Evolutionary conservation across 2,888 invertebrate genomes (phyloP), one percentile per base, ranked within the genome.

Genomic region (Chorisops tibialis): DNA sequence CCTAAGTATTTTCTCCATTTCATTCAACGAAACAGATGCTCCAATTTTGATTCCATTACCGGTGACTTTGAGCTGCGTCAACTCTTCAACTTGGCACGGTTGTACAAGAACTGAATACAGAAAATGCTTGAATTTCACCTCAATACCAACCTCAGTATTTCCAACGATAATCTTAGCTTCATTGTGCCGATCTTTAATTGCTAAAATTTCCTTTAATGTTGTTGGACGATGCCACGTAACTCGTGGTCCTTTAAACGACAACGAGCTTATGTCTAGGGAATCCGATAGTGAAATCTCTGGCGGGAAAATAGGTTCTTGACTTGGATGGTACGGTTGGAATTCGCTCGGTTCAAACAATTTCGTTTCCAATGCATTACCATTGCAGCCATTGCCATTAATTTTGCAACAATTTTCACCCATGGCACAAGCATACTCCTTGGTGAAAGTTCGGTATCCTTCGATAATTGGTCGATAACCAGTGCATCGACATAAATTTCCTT

Each of bases 391-490:
- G 16, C 73, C 72, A 65, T 70, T 73, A 0, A 71, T 76, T 65
- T 81, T 83, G 71, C 89, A 90, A 69, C 89, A 90, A 22, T 85
- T 81, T 19, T 85, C 81, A 1, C 88, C 88, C 85, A 87, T 79
- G 72, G 71, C 88, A 85, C 65, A 77, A 67, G 62, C 73, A 58
- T 75, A 89, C 68, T 87, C 88, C 74, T 89, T 88, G 0, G 87
- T 87, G 69, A 95, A 93, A 0, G 91, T 89, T 78, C 86, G 88
- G 70, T 89, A 93, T 0, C 93, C 94, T 76, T 96, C 94, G 50
- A 96, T 84, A 63, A 96, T 96, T 0, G 96, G 91, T 68, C 96
- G 83, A 71, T 96, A 96, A 0, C 96, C 96, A 0, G 96, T 96
- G 74, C 96, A 96, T 64, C 96, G 84, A 70, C 96, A 96, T 9